phyloP scores from a whole-genome alignment of 2,888 invertebrate genomes.

The Monoplex corrugatus region DNA sequence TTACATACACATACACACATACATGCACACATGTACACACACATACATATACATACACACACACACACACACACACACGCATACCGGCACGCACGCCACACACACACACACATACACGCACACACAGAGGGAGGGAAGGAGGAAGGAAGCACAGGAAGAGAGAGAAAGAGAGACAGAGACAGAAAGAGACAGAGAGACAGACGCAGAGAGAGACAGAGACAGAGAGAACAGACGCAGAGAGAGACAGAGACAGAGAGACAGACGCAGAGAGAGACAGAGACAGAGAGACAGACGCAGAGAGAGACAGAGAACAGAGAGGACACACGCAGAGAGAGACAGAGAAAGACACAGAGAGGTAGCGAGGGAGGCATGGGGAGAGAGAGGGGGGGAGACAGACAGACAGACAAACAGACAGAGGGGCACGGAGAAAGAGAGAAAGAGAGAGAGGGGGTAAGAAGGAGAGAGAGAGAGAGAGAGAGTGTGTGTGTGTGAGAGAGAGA shows the following conservation, averaged over 20 bases:
- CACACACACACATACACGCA: too few relatives aligned
- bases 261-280: background rate
- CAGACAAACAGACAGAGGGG: background rate
- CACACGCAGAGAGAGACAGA: too few relatives aligned
- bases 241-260: background rate
- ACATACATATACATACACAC: too few relatives aligned
- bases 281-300: background rate
- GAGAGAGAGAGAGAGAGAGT: background rate
- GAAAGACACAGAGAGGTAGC: too few relatives aligned
- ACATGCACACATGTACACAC: too few relatives aligned
- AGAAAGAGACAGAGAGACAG: background rate
- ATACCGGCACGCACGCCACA: too few relatives aligned
- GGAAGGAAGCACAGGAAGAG: too few relatives aligned
- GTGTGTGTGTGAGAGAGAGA: background rate
- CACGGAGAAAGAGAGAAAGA: background rate
- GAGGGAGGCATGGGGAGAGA: background rate
- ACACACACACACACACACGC: too few relatives aligned
- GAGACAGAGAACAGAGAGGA: slow-evolving; percentile 2
- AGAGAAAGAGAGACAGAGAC: slow-evolving; percentile 16
- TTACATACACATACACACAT: too few relatives aligned
- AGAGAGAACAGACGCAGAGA: too few relatives aligned
- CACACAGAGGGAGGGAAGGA: too few relatives aligned
- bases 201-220: slow-evolving; percentile 19
- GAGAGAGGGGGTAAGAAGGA: background rate
- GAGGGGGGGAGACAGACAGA: background rate